Evolutionary conservation across 2,113 vertebrate species (phyloP).

Genomic region (Camarhynchus parvulus): DNA sequence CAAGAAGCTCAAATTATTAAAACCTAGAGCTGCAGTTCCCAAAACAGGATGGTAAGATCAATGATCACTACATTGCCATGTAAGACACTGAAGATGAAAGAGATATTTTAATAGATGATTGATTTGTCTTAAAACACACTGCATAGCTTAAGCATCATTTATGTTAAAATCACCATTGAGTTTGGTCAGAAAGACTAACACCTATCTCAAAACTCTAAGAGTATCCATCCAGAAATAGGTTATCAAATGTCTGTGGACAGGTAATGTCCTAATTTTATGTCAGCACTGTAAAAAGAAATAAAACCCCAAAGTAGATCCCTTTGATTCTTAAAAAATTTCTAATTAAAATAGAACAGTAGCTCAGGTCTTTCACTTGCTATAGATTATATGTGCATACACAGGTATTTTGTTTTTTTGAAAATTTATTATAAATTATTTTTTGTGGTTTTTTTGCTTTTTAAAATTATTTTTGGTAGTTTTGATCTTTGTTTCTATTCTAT

Average conservation of each 20-base stretch:
- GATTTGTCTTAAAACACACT: background rate
- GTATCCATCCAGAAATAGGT: fast-evolving
- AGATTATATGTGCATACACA: background rate
- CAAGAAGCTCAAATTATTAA: background rate
- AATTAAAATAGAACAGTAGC: background rate
- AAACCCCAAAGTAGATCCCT: background rate
- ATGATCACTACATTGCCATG: background rate
- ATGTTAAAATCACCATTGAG: background rate
- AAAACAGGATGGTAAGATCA: background rate
- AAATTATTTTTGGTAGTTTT: background rate
- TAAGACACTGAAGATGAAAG: background rate
- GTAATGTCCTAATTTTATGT: background rate
- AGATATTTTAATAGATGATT: background rate
- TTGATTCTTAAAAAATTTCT: background rate
- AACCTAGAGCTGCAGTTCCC: background rate
- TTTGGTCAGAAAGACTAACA: background rate
- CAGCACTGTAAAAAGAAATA: background rate
- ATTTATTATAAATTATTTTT: background rate
- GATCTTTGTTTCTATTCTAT: background rate
- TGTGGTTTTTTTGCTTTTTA: background rate
- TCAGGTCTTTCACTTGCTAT: background rate
- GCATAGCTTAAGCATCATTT: background rate
- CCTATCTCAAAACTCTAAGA: background rate
- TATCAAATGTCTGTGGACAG: background rate
- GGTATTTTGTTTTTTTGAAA: background rate